phyloP scores from a whole-genome alignment of 2,797 vertebrate genomes.

The Arnoldichthys spilopterus region DNA sequence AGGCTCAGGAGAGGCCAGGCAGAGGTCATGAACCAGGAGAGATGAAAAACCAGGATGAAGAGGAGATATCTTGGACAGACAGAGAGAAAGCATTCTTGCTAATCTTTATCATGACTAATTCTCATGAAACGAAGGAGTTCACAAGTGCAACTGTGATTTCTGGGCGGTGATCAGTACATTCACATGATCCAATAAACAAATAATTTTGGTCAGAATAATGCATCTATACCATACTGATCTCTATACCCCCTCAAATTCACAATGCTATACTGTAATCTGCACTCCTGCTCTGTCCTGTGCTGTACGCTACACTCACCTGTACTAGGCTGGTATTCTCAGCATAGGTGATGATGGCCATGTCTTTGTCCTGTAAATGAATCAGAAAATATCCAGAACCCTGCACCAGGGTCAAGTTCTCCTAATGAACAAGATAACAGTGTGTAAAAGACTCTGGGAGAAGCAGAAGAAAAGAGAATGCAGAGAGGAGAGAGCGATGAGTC shows the following conservation, averaged over 20 bases:
- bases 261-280: not conserved
- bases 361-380: slow-evolving; percentile 64
- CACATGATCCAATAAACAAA: too few species aligned
- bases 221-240: not conserved
- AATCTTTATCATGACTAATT: too few species aligned
- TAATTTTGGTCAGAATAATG: too few species aligned
- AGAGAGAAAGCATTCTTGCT: not conserved
- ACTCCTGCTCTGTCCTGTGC: not conserved
- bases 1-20: slow-evolving; percentile 67
- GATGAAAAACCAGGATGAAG: slow-evolving; percentile 66
- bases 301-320: slow-evolving; percentile 61
- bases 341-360: slow-evolving; percentile 64
- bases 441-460: not conserved
- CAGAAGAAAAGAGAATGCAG: not conserved
- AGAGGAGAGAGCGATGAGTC: not conserved
- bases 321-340: slow-evolving; percentile 65
- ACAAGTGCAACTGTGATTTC: too few species aligned
- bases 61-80: slow-evolving; percentile 67
- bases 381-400: slow-evolving; percentile 77
- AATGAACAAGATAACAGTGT: not conserved
- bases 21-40: slow-evolving; percentile 72
- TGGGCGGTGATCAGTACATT: too few species aligned
- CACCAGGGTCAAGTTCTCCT: slow-evolving; percentile 58
- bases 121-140: too few species aligned
- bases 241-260: not conserved